Base-by-base conservation (phyloP, 1,140 invertebrate genomes). In the Nixonia krombeini region DNA sequence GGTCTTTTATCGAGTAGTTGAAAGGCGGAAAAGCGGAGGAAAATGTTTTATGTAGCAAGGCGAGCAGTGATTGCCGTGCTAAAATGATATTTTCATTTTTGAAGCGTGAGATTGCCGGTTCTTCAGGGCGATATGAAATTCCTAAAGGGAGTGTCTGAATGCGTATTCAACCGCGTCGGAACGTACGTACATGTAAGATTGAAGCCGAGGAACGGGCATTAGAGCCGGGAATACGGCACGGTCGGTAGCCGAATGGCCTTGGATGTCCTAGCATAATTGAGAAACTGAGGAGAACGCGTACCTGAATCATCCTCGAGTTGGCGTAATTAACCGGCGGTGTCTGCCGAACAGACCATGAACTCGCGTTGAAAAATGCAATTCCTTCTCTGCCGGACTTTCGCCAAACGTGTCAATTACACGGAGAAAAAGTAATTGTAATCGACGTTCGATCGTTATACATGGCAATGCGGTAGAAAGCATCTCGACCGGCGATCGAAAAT, bases 261-360 rank as follows among this genome's bases (percentile, higher is more conserved):
- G 68, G 53, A 50, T 66, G 62, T 71, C 68, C 57, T 31, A 50
- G 62, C 37, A 53, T 71, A 71, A 71, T 71, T 66, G 68, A 71
- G 68, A 71, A 71, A 71, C 68, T 49, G 68, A 61, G 45, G 61
- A n/a, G n/a, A n/a, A 70, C 65, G 62, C 49, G 68, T 62, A 62
- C 68, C 44, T 62, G 68, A 71, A 71, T 66, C 62, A 66, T 71
- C 68, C 66, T 62, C 55, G 57, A 62, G 68, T 52, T 53, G 51
- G 50, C 52, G 62, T 63, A 66, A 71, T 71, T 71, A 71, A 66
- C 57, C 62, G 49, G 33, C 46, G 57, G 42, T 44, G 44, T 28
- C 45, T 42, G 21, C 16, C 8, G n/a, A 4, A n/a, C 44, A 49
- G 53, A 41, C 46, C 41, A 25, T 28, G 23, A 13, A 38, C 35